Percentiles rank a stretch among this genome's conserved stretches.
phyloP scores from a whole-genome alignment of 2,113 vertebrate species.

The Muntiacus muntjak region DNA sequence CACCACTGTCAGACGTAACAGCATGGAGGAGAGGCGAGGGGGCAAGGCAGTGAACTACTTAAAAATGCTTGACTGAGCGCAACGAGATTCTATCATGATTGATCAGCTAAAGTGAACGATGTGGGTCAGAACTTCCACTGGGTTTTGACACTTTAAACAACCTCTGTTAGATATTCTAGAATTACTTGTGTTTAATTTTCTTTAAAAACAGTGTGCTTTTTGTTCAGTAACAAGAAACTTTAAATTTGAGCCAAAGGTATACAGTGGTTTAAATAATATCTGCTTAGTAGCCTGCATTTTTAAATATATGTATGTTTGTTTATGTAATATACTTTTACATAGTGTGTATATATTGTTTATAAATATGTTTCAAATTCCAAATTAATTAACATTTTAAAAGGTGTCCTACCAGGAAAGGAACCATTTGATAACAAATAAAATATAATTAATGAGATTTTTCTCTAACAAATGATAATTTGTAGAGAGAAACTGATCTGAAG shows the following conservation, averaged over 20 bases:
- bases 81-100: neutral
- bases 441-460: neutral
- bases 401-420: neutral
- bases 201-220: neutral
- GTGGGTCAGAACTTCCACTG: neutral
- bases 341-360: neutral
- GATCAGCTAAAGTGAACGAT: conserved; percentile 2
- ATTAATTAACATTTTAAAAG: neutral
- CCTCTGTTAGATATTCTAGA: conserved; percentile 2
- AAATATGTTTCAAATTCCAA: neutral
- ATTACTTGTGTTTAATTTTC: neutral
- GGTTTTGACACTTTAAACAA: neutral
- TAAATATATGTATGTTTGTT: neutral
- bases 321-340: neutral
- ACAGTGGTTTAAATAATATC: neutral
- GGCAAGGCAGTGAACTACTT: conserved; percentile 23
- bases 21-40: neutral
- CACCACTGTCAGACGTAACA: conserved; percentile 64
- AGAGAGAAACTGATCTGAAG: neutral
- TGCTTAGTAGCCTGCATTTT: neutral
- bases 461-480: neutral
- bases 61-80: neutral
- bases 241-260: neutral
- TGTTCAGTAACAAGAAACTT: neutral
- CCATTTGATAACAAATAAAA: neutral